Base-by-base conservation (phyloP, 1,140 invertebrate genomes). In the Metaphire vulgaris region DNA sequence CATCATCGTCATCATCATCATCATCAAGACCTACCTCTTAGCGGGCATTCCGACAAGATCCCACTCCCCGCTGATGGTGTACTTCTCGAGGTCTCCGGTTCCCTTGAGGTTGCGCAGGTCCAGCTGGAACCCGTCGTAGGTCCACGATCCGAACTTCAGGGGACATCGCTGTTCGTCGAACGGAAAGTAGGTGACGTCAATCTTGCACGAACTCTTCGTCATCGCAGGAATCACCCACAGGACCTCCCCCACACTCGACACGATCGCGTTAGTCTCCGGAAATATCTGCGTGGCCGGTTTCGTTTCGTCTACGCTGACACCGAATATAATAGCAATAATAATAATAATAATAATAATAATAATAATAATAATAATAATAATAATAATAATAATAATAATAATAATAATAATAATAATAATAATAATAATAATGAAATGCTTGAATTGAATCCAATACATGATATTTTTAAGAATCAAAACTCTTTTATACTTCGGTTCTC, bases 111-210 rank as follows among this genome's bases (percentile, higher is more conserved):
- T 74, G 72, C 16, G 21, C 21, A 75, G 69, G 32, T 75, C 69
- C 2, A 75, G 68, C 31, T 74, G 69, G 33, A 70, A 72, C 16
- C 68, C 74, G 32, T 75, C 74, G 69, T 75, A 75, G 21, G 74
- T 75, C 74, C 74, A 75, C 21, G 69, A 74, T 69, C 67, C 67
- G 83, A 98, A 95, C 90, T 97, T 97, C 91, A 96, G 91, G 34
- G 91, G 90, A 83, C 95, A 96, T 74, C 91, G 94, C 85, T 98
- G 96, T 82, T 97, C 92, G 83, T 97, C 94, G 85, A 97, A 97
- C 0, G 94, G 95, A 85, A 96, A 98, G 87, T 95, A 99, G 84
- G 98, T 93, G 0, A 99, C 93, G 83, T 96, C 93, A 79, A 86
- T 99, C 28, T 95, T 78, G 72, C 80, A 80, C 2, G 76, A 79